Evolutionary conservation across 2,888 invertebrate species (phyloP).

Genomic region (Tyria jacobaeae): DNA sequence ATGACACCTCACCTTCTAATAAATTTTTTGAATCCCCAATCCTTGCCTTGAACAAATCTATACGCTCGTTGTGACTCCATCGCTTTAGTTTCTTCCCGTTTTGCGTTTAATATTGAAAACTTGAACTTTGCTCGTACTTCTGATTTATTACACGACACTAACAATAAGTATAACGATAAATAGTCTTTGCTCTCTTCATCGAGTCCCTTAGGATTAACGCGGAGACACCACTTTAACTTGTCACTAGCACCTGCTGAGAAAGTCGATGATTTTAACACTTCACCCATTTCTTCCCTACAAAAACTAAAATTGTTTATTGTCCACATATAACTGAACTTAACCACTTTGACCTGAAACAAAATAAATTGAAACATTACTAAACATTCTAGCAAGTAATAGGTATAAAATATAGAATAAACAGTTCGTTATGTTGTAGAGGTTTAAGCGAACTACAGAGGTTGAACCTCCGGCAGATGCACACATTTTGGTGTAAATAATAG

Average conservation of each 20-base stretch:
- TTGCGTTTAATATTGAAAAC: slow-evolving; percentile 99
- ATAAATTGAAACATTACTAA: slow-evolving; percentile 51
- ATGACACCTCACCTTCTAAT: slow-evolving; percentile 89
- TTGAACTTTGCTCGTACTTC: slow-evolving; percentile 99
- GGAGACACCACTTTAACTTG: slow-evolving; percentile 99
- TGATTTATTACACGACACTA: slow-evolving; percentile 99
- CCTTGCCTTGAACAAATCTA: slow-evolving; percentile 99
- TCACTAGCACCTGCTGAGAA: slow-evolving; percentile 99
- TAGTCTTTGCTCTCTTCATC: slow-evolving; percentile 99
- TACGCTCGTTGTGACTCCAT: slow-evolving; percentile 99
- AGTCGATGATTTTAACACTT: slow-evolving; percentile 99
- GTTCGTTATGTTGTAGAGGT: neutral
- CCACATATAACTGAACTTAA: slow-evolving; percentile 99
- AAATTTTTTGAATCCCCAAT: slow-evolving; percentile 99
- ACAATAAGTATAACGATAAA: slow-evolving; percentile 98
- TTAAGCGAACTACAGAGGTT: neutral
- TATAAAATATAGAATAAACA: slow-evolving; percentile 8
- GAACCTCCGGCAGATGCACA: neutral
- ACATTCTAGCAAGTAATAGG: slow-evolving; percentile 26
- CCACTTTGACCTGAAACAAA: slow-evolving; percentile 98
- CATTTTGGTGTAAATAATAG: slow-evolving; percentile 39
- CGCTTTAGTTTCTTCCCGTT: slow-evolving; percentile 99
- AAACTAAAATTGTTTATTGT: slow-evolving; percentile 99
- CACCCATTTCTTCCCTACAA: slow-evolving; percentile 99
- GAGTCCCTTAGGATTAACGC: slow-evolving; percentile 99